Percentiles rank a stretch among this genome's conserved stretches.
These are phyloP conservation scores for Rhabdomys pumilio DNA, from an alignment of 2,797 vertebrate species.

Conservation along the genomic window DNA sequence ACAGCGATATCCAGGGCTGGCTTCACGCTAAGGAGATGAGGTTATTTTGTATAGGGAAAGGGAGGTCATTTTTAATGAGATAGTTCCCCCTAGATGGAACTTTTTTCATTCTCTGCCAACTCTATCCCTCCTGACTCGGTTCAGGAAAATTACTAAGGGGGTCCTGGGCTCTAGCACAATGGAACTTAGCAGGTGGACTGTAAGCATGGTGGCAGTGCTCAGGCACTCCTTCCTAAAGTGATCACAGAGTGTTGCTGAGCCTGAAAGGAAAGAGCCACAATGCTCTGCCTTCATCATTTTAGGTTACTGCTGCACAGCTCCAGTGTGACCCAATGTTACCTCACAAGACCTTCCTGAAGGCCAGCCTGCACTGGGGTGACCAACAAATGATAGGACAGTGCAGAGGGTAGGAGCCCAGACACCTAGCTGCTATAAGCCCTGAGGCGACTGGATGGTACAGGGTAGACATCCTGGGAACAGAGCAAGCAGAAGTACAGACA, in stretches of 20 bases:
- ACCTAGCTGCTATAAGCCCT: background rate
- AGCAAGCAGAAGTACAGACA: background rate
- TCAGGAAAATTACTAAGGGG: background rate
- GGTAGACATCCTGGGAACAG: background rate
- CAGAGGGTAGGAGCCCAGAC: background rate
- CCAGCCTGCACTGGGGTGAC: background rate
- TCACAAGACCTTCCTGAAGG: background rate
- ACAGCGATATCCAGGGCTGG: background rate
- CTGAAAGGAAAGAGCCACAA: background rate
- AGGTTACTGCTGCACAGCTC: fast-evolving
- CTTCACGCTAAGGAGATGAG: background rate
- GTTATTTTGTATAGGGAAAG: background rate
- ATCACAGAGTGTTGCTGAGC: background rate
- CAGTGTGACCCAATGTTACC: fast-evolving
- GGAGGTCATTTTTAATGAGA: background rate
- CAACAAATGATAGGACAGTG: fast-evolving
- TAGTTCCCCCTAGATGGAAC: background rate
- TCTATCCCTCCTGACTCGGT: background rate
- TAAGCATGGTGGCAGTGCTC: too few relatives aligned
- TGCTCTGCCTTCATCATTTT: too few relatives aligned
- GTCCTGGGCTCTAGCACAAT: fast-evolving
- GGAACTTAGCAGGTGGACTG: too few relatives aligned
- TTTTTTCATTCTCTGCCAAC: background rate
- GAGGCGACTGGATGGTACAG: too few relatives aligned
- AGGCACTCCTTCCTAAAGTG: fast-evolving